Evolutionary conservation across 2,888 invertebrate genomes (phyloP), one percentile per base, ranked within the genome.

Genomic region (Melangyna quadrimaculata): DNA sequence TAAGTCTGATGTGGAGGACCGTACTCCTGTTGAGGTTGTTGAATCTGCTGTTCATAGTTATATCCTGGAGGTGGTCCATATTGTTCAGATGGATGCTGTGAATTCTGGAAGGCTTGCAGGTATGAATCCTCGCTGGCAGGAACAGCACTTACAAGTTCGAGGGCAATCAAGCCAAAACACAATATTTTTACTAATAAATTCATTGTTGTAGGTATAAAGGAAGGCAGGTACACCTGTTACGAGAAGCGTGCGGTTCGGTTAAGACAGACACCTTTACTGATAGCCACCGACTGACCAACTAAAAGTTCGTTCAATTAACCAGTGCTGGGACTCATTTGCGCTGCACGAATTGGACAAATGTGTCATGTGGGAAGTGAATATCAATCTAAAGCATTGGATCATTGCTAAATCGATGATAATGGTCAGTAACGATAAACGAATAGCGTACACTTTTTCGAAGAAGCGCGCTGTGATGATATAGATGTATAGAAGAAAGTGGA

Each of bases 21-120:
- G 78, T 93, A 93, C n/a, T 87, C 89, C 82, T 89, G 89, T 27
- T 91, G 88, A 1, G 93, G 93, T 37, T 88, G 86, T 7, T 91
- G 88, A 45, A 65, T 45, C 27, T 93, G 93, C 91, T 91, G 87
- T 43, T 75, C 82, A n/a, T 70, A 87, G n/a, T 61, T 27, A 29
- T 40, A 71, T 37, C 78, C 82, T 9, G 71, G n/a, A 22, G 83
- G 79, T 1, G 84, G 81, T 29, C 86, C 86, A 32, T 57, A 86
- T 2, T 63, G 55, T 1, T 86, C 86, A 0, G 70, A 37, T 12
- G 87, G 87, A 82, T 89, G 88, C 71, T 91, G 90, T 2, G 90
- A 90, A 63, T 87, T 90, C 78, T 90, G 89, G 19, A 91, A 72
- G 6, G 91, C 91, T 78, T 90, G 89, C 71, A 90, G 83, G 83